A percentile compares a stretch with the other conserved stretches of the same genome.
Evolutionary conservation across 2,888 invertebrate genomes (phyloP).

Genomic region (Panorpa germanica): DNA sequence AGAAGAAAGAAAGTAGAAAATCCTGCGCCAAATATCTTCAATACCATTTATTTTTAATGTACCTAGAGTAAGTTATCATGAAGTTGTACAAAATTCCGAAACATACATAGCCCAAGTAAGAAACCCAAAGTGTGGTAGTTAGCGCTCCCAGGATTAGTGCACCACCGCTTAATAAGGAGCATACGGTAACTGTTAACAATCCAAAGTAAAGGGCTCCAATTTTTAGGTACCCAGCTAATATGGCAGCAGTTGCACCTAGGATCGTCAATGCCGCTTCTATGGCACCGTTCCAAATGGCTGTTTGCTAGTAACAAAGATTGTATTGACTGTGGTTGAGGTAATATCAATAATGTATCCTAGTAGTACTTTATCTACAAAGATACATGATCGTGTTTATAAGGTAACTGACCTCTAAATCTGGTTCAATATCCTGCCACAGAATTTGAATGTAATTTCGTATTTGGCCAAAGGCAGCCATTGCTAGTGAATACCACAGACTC

Average conservation of each 20-base stretch:
- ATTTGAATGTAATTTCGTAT: conserved; percentile 54
- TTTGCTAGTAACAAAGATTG: no score
- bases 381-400: no score
- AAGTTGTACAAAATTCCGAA: conserved; percentile 56
- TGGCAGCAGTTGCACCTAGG: conserved; percentile 34
- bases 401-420: conserved; percentile 21
- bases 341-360: no score
- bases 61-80: conserved; percentile 53
- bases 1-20: no score
- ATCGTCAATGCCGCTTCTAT: conserved; percentile 52
- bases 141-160: conserved; percentile 29
- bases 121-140: conserved; percentile 33
- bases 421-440: conserved; percentile 46
- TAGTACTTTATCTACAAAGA: no score
- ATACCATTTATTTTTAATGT: no score
- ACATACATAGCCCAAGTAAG: conserved; percentile 48
- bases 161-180: conserved; percentile 21
- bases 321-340: no score
- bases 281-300: no score
- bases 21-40: no score
- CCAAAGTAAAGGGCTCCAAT: no score
- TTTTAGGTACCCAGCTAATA: conserved; percentile 21
- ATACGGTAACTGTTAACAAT: no score
- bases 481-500: conserved; percentile 28
- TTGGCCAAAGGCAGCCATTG: conserved; percentile 29